Evolutionary conservation across 1,140 invertebrate species (phyloP).

Genomic region (Babylonia areolata): DNA sequence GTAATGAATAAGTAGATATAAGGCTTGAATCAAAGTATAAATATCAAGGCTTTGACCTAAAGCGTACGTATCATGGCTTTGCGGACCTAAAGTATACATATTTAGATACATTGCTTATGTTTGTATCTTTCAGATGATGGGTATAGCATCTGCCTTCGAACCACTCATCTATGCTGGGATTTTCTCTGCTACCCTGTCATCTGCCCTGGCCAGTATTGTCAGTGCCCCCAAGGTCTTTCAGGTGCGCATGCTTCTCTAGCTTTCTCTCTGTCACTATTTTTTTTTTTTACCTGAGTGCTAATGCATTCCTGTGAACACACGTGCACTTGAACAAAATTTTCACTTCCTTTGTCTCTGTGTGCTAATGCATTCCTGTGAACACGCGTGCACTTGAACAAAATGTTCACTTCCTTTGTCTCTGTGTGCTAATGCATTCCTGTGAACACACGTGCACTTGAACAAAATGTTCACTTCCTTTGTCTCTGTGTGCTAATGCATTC

Average conservation of each 20-base stretch:
- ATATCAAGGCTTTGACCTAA: too few relatives aligned
- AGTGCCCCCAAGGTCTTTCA: slow-evolving; percentile 88
- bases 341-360: not conserved
- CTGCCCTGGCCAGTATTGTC: slow-evolving; percentile 94
- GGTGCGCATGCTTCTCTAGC: slow-evolving; percentile 84
- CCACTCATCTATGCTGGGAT: slow-evolving; percentile 96
- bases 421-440: slow-evolving; percentile 86
- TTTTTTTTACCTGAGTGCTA: not conserved
- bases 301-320: slow-evolving; percentile 94
- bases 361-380: slow-evolving; percentile 89
- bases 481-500: slow-evolving; percentile 83
- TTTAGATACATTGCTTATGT: too few relatives aligned
- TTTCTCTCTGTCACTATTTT: slow-evolving; percentile 90
- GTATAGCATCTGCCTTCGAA: slow-evolving; percentile 91
- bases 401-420: not conserved
- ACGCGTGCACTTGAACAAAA: slow-evolving; percentile 85
- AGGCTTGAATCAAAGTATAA: too few relatives aligned
- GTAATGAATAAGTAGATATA: too few relatives aligned
- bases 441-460: slow-evolving; percentile 88
- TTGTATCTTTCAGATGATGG: slow-evolving; percentile 81
- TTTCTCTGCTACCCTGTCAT: slow-evolving; percentile 96
- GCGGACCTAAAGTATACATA: too few relatives aligned
- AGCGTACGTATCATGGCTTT: too few relatives aligned
- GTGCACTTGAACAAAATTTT: slow-evolving; percentile 79
- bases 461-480: not conserved